Evolutionary conservation across 2,113 vertebrate species (phyloP), one percentile per base, ranked within the genome.

Genomic region (Haemorhous mexicanus): DNA sequence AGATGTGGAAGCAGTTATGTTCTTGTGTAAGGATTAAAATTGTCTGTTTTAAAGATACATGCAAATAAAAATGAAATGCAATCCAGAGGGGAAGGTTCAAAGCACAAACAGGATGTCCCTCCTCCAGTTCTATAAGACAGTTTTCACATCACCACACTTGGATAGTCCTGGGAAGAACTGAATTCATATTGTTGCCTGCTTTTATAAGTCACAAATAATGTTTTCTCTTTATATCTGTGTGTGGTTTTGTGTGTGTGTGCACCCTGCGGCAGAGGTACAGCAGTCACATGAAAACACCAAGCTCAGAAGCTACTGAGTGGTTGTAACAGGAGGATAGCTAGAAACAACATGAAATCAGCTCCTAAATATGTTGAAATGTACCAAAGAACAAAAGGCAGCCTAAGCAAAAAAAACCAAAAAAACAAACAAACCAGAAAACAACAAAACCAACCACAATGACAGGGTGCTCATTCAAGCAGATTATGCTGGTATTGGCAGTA

Each of bases 1-100:
- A n/a, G 58, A 41, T 53, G 23, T 86, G 47, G 64, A 90, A 77
- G 47, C 43, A 88, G 50, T 70, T 86, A 66, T 4, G 18, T 30
- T 86, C 32, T 52, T 52, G 7, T 47, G 14, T 41, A 53, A 43
- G n/a, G 58, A 94, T 55, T 73, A 66, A 47, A 62, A 90, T 67
- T 74, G 21, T 73, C 66, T 94, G 8, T 72, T 93, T 94, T 86
- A 91, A 91, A 93, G 88, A 88, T n/a, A 56, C n/a, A 87, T 52
- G 46, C 81, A 95, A 93, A 93, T 80, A 93, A 87, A 94, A 90
- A 79, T 59, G 61, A 93, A 94, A 96, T 2, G 8, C 47, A 78
- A 27, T 67, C 59, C 68, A 84, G 39, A 84, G 59, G 43, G 46
- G 35, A 93, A 73, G 55, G 58, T 66, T 84, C 62, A 82, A 89